Percentiles rank a stretch among this genome's conserved stretches.
Evolutionary conservation across 2,888 invertebrate genomes (phyloP).

Genomic region (Hofmannophila pseudospretella): DNA sequence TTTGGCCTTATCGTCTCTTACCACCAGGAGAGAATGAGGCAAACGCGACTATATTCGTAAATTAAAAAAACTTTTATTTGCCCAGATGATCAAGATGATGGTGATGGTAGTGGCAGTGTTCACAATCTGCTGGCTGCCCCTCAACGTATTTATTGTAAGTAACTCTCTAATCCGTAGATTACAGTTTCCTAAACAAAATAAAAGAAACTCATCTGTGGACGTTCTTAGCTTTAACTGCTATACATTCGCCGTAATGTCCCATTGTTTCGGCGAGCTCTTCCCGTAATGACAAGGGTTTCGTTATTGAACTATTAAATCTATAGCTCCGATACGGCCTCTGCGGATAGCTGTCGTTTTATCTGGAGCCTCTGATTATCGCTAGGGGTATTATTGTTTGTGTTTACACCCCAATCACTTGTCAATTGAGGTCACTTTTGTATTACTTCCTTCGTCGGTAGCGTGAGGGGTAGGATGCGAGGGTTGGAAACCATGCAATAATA

Average conservation of each 20-base stretch:
- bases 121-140: constrained; percentile 28
- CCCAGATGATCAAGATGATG: constrained; percentile 32
- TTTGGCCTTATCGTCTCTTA: too few species aligned
- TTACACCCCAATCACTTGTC: too few species aligned
- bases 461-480: too few species aligned
- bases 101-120: constrained; percentile 28
- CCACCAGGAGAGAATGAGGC: too few species aligned
- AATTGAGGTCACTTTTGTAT: too few species aligned
- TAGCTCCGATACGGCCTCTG: not conserved
- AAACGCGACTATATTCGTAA: too few species aligned
- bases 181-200: not conserved
- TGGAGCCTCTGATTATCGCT: not conserved
- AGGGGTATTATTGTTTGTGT: too few species aligned
- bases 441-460: too few species aligned
- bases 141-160: constrained; percentile 42
- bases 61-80: constrained; percentile 7
- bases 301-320: not conserved
- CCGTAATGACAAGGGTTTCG: not conserved
- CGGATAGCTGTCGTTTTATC: not conserved
- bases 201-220: not conserved
- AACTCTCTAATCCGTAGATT: constrained; percentile 3
- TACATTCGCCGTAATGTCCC: not conserved
- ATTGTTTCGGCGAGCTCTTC: not conserved
- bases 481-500: too few species aligned
- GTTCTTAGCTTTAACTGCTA: not conserved